phyloP scores from a whole-genome alignment of 2,797 vertebrate species.

The Caiman crocodilus region DNA sequence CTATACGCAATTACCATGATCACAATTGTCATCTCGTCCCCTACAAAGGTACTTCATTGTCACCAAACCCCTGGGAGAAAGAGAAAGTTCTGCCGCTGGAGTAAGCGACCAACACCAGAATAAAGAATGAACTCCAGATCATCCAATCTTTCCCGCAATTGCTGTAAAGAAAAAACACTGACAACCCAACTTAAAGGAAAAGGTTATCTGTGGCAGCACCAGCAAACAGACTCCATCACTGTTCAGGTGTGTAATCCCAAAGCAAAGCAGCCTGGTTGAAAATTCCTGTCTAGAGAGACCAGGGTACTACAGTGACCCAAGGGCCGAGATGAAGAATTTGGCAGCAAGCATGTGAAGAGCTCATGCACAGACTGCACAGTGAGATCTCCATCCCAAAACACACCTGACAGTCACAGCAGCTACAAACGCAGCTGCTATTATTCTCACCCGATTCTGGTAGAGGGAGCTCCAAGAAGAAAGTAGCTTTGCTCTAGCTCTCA shows the following conservation, averaged over 20 bases:
- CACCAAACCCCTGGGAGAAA: background rate
- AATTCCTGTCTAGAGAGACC: background rate
- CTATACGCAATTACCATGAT: background rate
- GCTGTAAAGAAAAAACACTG: background rate
- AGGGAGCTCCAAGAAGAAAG: background rate
- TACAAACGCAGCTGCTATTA: background rate
- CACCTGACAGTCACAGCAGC: background rate
- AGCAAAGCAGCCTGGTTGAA: background rate
- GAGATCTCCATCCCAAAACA: background rate
- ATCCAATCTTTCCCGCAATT: background rate
- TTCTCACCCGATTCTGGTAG: too few relatives aligned
- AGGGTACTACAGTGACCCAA: background rate
- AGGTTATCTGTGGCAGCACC: background rate
- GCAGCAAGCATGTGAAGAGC: background rate
- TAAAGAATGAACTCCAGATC: background rate
- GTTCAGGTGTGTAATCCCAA: too few relatives aligned
- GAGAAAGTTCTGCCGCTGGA: background rate
- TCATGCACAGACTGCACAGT: background rate
- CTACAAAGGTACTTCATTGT: background rate
- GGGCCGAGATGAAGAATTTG: background rate
- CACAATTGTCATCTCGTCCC: background rate
- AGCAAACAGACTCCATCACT: background rate
- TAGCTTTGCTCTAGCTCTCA: background rate
- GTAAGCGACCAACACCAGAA: background rate
- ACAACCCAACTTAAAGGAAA: background rate